Percentiles rank a stretch among this genome's conserved stretches.
These are phyloP conservation scores for Dryadula phaetusa DNA, from an alignment of 2,888 invertebrate genomes.

Conservation along the genomic window DNA sequence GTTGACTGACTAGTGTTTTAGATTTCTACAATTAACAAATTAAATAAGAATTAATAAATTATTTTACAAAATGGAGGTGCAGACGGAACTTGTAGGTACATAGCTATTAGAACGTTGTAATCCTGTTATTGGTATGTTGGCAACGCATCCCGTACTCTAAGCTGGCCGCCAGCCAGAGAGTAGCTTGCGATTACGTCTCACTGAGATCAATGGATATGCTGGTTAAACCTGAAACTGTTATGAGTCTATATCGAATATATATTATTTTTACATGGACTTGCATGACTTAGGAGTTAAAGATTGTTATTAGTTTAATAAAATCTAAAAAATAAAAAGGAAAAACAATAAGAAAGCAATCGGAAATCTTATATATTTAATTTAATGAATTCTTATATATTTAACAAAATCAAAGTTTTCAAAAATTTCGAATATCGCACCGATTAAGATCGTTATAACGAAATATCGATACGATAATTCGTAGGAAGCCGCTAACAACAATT, in stretches of 20 bases:
- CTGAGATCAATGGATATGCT: slow-evolving; percentile 44
- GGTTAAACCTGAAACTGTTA: slow-evolving; percentile 28
- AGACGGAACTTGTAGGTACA: slow-evolving; percentile 32
- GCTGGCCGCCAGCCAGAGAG: slow-evolving; percentile 70
- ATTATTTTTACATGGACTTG: background rate
- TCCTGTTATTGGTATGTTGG: slow-evolving; percentile 58
- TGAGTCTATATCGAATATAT: background rate
- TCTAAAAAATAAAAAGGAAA: too few relatives aligned
- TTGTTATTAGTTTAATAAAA: too few relatives aligned
- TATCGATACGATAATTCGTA: too few relatives aligned
- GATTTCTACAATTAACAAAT: background rate
- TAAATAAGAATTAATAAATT: background rate
- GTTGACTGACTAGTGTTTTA: too few relatives aligned
- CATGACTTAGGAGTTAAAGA: too few relatives aligned
- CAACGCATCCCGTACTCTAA: slow-evolving; percentile 63
- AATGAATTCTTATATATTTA: too few relatives aligned
- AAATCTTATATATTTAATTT: too few relatives aligned
- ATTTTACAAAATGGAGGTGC: slow-evolving; percentile 10
- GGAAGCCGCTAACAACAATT: too few relatives aligned
- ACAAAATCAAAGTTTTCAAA: too few relatives aligned
- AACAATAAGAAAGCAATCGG: too few relatives aligned
- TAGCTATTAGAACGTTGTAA: slow-evolving; percentile 49
- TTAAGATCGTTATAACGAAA: too few relatives aligned
- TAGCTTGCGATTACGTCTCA: slow-evolving; percentile 51
- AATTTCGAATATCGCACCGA: too few relatives aligned